Evolutionary conservation across 2,113 vertebrate species (phyloP), one percentile per base, ranked within the genome.

Genomic region (Pomatorhinus ruficollis): DNA sequence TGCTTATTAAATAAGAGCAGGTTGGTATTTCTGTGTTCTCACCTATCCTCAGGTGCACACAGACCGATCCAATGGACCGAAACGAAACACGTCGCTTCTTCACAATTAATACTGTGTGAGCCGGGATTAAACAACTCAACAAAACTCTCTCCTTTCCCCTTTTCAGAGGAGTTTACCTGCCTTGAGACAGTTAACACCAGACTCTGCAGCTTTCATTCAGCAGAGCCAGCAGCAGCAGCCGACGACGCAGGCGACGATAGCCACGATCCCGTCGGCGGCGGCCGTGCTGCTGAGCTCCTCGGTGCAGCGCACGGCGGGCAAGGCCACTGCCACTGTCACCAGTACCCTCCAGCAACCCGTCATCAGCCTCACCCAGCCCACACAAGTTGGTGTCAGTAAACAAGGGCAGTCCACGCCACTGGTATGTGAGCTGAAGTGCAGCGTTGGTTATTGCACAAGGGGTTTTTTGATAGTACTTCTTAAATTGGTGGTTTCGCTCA

Each of bases 101-200:
- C n/a, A 50, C 37, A 31, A 2, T 52, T 25, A 18, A 10, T 2
- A 4, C 8, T 15, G 13, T 19, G 40, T 35, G 40, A 72, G 37
- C 50, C 59, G 35, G 50, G 27, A 35, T 75, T 45, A 28, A 94
- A 74, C 49, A 81, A n/a, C 30, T 75, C 44, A 85, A 63, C 37
- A 6, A 42, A 76, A 69, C 59, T 57, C 35, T 87, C 74, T 50
- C 45, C 8, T 83, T 80, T 74, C 37, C 5, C 45, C 18, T 90
- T 72, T 96, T n/a, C 96, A 99, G 99, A 99, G 99, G 98, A 99
- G 99, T 98, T 99, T 99, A 97, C 99, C 99, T 37, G 99, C 99
- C 97, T 98, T 99, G 98, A 98, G 99, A 97, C 99, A 99, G 97
- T 97, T 99, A 97, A 99, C 99, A 66, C 99, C 99, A 20, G 99